Conservation (phyloP, 2,888 invertebrate species). For the Melanargia galathea region DNA sequence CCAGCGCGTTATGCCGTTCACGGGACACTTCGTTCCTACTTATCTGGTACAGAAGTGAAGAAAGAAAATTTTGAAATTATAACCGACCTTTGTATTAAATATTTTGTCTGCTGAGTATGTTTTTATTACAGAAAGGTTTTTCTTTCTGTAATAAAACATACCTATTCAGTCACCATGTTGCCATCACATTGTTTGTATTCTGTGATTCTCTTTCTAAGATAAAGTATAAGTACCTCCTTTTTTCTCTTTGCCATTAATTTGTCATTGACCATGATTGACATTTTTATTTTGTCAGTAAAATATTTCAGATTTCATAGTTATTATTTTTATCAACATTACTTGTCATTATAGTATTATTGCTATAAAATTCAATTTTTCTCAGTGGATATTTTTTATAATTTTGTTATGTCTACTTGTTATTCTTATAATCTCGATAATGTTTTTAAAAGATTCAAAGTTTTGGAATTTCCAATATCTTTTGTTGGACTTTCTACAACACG, state of each 20-base stretch:
- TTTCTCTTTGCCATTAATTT: too few species aligned
- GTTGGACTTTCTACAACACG: constrained; percentile 62
- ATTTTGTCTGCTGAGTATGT: constrained; percentile 10
- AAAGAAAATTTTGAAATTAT: constrained; percentile 66
- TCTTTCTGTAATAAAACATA: too few species aligned
- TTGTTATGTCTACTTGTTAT: constrained; percentile 50
- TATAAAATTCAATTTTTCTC: constrained; percentile 12
- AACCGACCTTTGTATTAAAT: constrained; percentile 36
- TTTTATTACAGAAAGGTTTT: not conserved
- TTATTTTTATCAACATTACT: not conserved
- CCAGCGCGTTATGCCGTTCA: constrained; percentile 79
- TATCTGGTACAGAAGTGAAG: constrained; percentile 65
- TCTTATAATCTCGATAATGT: constrained; percentile 61
- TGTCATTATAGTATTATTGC: not conserved
- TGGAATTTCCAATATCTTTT: constrained; percentile 70
- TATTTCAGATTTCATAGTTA: not conserved
- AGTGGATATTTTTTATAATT: constrained; percentile 11
- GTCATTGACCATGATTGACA: not conserved
- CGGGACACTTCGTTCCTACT: constrained; percentile 75
- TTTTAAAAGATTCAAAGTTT: constrained; percentile 63
- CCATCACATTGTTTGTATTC: too few species aligned
- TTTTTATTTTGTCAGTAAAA: not conserved
- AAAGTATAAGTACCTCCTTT: too few species aligned
- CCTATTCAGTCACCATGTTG: not conserved
- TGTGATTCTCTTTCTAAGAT: too few species aligned